Evolutionary conservation across 2,888 invertebrate genomes (phyloP), one percentile per base, ranked within the genome.

Genomic region (Rhimphoctona megacephalus): DNA sequence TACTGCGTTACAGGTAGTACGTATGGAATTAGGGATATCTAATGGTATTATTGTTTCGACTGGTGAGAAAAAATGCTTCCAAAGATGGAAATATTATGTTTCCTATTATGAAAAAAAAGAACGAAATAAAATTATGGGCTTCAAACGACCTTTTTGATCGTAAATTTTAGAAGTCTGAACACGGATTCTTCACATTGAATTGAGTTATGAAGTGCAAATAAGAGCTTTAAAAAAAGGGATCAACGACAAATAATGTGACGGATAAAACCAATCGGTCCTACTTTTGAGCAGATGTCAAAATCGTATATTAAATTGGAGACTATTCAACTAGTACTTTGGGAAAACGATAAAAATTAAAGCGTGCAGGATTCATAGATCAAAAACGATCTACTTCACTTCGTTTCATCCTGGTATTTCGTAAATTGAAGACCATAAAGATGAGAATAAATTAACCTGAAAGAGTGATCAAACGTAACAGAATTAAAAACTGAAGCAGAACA

Each of bases 391-490:
- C 69, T 9, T 25, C 2, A 22, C 22, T 25, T 22, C n/a, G 9
- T 14, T 43, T 17, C 4, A 69, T 69, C 11, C n/a, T 17, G 67
- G n/a, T 43, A 67, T 43, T 67, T 67, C 22, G 5, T 36, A 67
- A 67, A 67, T 67, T 67, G 11, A 36, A 9, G 5, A 22, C 22
- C 11, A 4, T 39, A 22, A n/a, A 39, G 17, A 9, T 14, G 73
- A 74, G 67, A 82, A 79, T 33, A 69, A 74, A 73, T 79, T 82
- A 46, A 73, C 43, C 19, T 49, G 61, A 11, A 64, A 46, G 69
- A 66, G 36, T 69, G 52, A 66, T 39, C 52, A 43, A 36, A 54
- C 64, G 72, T 67, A 19, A 61, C n/a, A n/a, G 76, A 54, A 79
- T 36, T 30, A 39, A 39, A 49, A 64, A 67, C 61, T 22, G 33